Conservation (phyloP, 1,140 invertebrate genomes). For the Copidosoma floridanum region DNA sequence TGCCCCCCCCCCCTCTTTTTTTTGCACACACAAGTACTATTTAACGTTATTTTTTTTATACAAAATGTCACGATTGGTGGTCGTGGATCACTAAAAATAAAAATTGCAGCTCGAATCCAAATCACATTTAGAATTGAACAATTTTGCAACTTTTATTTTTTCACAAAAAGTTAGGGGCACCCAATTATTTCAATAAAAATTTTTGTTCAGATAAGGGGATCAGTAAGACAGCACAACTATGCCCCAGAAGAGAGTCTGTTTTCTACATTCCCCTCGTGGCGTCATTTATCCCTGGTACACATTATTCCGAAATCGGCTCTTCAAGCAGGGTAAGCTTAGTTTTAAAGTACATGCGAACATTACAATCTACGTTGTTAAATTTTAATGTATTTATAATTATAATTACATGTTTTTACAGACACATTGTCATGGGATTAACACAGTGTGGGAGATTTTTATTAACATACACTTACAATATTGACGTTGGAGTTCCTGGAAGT, state of each 20-base stretch:
- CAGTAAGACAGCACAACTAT: conserved; percentile 49
- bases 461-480: conserved; percentile 73
- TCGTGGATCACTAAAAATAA: no score
- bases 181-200: no score
- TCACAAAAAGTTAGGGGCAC: no score
- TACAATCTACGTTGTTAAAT: no score
- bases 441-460: conserved; percentile 89
- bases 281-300: conserved; percentile 46
- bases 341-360: conserved; percentile 1
- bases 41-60: no score
- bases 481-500: conserved; percentile 53
- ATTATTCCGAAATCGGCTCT: conserved; percentile 53
- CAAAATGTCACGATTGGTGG: no score
- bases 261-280: conserved; percentile 50
- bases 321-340: conserved; percentile 48
- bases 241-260: conserved; percentile 52
- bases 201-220: conserved; percentile 47
- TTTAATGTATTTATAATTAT: no score
- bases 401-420: conserved; percentile 53
- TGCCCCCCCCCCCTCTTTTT: no score
- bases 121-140: no score
- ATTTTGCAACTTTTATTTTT: no score
- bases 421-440: conserved; percentile 91
- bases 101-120: no score
- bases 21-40: no score